Base-by-base conservation (phyloP, 1,140 invertebrate species). In the Diachasmimorpha longicaudata region DNA sequence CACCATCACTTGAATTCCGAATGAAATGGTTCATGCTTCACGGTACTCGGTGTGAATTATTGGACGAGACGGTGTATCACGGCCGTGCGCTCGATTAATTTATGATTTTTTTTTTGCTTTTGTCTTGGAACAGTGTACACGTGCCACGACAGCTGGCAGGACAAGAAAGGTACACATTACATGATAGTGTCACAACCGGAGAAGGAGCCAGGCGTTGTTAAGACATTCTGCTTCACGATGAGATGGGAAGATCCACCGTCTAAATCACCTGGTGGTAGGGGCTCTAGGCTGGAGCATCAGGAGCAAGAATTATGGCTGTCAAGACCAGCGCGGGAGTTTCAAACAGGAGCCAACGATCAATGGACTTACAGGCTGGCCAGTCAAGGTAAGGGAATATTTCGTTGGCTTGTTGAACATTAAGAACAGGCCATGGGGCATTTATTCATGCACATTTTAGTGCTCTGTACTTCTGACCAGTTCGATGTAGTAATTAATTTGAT, bases 111-210 rank as follows among this genome's bases (percentile, higher is more conserved):
- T 80, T 72, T 58, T 75, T 80, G 82, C 81, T 6, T 31, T 81
- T 68, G 14, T 68, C 8, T 67, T 5, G 19, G 19, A 25, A 36
- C 81, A 90, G 91, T 86, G 6, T 92, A 91, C 79, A 88, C 88
- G 3, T 93, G 92, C 77, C 91, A 92, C 75, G 92, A 91, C 5
- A 90, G 88, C 75, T 93, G 92, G 92, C 85, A 90, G 75, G 91
- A 92, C 69, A 89, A 90, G 72, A 19, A 23, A 23, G 90, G 88
- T 10, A 90, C 87, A 6, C 91, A 90, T 81, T 92, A 90, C 80
- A 89, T 92, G 39, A 90, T 93, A 77, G 90, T 91, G 10, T 91
- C 91, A 2, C 87, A 89, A 39, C 87, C 89, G 68, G 89, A 81
- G 46, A 79, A 52, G 19, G 85, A 88, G 23, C 78, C 42, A 19